These are phyloP conservation scores for Drosophila barbarae DNA, from an alignment of 2,888 invertebrate genomes.

Conservation along the genomic window DNA sequence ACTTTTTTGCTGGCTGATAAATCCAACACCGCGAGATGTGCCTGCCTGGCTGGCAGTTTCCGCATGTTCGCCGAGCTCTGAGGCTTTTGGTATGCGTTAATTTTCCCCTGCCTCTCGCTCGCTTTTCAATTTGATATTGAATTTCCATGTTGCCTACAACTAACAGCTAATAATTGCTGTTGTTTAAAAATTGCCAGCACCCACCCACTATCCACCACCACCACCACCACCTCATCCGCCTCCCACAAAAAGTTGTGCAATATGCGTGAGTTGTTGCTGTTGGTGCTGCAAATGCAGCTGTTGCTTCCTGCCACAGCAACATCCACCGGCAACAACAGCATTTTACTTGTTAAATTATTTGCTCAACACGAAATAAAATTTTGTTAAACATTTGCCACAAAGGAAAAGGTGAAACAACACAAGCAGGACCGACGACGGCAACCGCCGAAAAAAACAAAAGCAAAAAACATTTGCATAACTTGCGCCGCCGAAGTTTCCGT, in stretches of 20 bases:
- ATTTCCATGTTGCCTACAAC: constrained; percentile 43
- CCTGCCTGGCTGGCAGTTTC: constrained; percentile 21
- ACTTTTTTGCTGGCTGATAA: constrained; percentile 20
- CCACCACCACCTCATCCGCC: constrained; percentile 10
- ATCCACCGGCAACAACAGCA: constrained; percentile 34
- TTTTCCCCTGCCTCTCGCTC: constrained; percentile 10
- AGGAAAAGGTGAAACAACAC: constrained; percentile 43
- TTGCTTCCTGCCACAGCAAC: constrained; percentile 42
- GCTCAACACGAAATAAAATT: constrained; percentile 55
- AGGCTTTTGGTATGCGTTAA: constrained; percentile 33
- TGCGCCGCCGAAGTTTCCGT: constrained; percentile 48
- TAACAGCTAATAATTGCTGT: constrained; percentile 45
- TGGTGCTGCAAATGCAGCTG: constrained; percentile 16
- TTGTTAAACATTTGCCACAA: constrained; percentile 57
- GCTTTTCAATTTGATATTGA: constrained; percentile 37
- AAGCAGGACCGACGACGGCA: constrained; percentile 11
- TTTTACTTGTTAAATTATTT: constrained; percentile 56
- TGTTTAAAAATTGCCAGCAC: constrained; percentile 28
- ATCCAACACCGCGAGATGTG: constrained; percentile 17
- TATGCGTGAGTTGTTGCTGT: constrained; percentile 43
- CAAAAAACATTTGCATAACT: constrained; percentile 60
- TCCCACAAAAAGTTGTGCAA: constrained; percentile 47
- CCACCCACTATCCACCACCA: constrained; percentile 5
- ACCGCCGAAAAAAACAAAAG: constrained; percentile 32
- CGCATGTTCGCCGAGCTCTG: constrained; percentile 25